Conservation (phyloP, 2,888 invertebrate species). For the Lepas anatifera region DNA sequence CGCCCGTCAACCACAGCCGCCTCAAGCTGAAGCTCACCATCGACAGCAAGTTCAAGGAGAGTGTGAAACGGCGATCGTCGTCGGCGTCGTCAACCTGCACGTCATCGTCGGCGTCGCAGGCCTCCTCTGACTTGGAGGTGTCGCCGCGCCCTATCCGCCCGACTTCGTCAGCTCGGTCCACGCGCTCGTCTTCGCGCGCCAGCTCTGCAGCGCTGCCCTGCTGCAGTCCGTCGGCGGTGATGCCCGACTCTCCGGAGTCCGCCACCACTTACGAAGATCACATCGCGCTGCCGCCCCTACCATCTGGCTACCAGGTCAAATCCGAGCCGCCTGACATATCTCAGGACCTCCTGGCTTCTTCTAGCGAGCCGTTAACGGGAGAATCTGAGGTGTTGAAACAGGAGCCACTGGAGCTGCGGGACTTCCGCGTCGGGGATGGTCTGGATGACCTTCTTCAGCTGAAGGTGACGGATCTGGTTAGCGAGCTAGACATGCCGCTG, state of each 20-base stretch:
- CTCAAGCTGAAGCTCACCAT: constrained; percentile 46
- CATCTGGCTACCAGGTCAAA: not conserved
- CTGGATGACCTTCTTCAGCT: constrained; percentile 10
- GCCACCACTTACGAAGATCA: constrained; percentile 23
- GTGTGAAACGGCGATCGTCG: constrained; percentile 13
- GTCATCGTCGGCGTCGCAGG: constrained; percentile 8
- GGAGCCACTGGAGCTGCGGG: not conserved
- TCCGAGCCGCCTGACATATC: not conserved
- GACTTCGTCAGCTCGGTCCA: not conserved
- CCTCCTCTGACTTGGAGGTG: constrained; percentile 19
- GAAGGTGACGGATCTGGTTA: not conserved
- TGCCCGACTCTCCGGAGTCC: constrained; percentile 25
- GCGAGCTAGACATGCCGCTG: constrained; percentile 24
- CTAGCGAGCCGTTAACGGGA: not conserved
- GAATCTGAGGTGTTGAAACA: not conserved
- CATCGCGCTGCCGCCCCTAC: too few species aligned
- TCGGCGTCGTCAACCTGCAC: too few species aligned
- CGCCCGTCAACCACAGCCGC: constrained; percentile 31
- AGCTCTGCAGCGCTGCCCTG: constrained; percentile 21
- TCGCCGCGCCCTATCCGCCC: constrained; percentile 18
- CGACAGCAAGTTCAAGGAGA: constrained; percentile 39
- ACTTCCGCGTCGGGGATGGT: not conserved
- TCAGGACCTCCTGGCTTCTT: not conserved
- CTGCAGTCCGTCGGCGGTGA: constrained; percentile 22
- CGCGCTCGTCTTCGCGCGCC: not conserved